Base-by-base conservation (phyloP, 53 echinoderm and acorn worm genomes). In the Stichopus horrens region DNA sequence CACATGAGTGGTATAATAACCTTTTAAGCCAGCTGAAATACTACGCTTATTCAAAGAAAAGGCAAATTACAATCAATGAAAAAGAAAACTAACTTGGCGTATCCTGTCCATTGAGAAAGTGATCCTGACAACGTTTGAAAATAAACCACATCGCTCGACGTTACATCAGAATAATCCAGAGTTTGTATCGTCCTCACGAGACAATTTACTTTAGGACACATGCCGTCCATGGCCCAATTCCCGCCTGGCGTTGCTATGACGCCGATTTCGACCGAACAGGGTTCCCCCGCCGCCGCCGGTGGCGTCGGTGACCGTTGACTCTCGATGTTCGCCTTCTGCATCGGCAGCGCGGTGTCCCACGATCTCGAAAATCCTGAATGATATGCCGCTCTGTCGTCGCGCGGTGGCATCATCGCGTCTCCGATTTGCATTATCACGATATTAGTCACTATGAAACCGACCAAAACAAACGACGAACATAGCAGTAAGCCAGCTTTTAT, bases 131-230 rank as follows among this genome's bases (percentile, higher is more conserved):
- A 57, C 7, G 55, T 20, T 20, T 57, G 21, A 58, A 81, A 81
- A 81, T 81, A 81, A 51, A 81, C 81, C 21, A 57, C 81, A 8
- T 81, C 81, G 21, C 21, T 56, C 8, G 16, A 21, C 3, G 81
- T n/a, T 19, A 81, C 9, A 18, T 81, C 58, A 4, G 81, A 57
- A 56, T 81, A 57, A 18, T 81, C 16, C 19, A 81, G 57, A 6
- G 81, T 21, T 21, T 81, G 81, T 55, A 56, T 54, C 10, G 81
- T 57, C 22, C 57, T 81, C 81, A 81, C 81, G 19, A 57, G 55
- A 57, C 81, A 81, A 7, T 81, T 81, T 56, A 81, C 57, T 19
- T 11, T 81, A 10, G 58, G 20, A n/a, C 81, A 81, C 6, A 18
- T 21, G 55, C 4, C 20, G 21, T 21, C 81, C 7, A 22, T 58